A percentile compares a stretch with the other conserved stretches of the same genome.
Conservation (phyloP, 2,797 vertebrate genomes). For the Chrosomus eos region DNA sequence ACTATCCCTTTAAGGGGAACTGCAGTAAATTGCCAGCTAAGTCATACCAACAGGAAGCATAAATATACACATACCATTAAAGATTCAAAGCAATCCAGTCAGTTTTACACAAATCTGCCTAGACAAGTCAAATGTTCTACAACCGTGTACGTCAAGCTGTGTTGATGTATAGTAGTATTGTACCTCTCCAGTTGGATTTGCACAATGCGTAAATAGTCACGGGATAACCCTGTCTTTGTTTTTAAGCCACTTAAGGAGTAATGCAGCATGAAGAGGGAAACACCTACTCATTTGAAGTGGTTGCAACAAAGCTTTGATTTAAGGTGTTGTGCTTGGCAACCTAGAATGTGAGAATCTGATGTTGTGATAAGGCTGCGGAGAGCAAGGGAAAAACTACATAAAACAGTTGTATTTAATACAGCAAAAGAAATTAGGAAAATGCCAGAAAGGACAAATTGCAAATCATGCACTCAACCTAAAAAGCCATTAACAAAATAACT, state of each 20-base stretch:
- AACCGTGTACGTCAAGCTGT: constrained; percentile 1
- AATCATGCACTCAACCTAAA: neutral
- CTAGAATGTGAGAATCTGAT: neutral
- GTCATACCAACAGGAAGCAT: neutral
- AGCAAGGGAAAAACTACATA: neutral
- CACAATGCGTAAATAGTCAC: constrained; percentile 11
- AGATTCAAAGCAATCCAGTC: neutral
- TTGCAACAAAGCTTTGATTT: constrained; percentile 32
- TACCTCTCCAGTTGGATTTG: neutral
- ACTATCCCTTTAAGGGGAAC: neutral
- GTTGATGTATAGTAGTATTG: neutral
- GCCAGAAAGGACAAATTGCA: neutral
- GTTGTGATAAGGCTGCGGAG: neutral
- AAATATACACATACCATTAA: neutral
- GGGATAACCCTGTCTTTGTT: constrained; percentile 18
- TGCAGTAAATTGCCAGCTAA: neutral
- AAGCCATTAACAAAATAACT: neutral
- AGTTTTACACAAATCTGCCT: neutral
- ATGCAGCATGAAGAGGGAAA: constrained; percentile 30
- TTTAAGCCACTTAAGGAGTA: constrained; percentile 29
- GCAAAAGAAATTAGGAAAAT: too few relatives aligned
- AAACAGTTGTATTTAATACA: neutral
- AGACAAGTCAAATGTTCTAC: neutral
- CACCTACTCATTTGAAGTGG: constrained; percentile 33
- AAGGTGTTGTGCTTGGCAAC: constrained; percentile 31